phyloP scores from a whole-genome alignment of 2,888 invertebrate species.

The Mythimna albipuncta region DNA sequence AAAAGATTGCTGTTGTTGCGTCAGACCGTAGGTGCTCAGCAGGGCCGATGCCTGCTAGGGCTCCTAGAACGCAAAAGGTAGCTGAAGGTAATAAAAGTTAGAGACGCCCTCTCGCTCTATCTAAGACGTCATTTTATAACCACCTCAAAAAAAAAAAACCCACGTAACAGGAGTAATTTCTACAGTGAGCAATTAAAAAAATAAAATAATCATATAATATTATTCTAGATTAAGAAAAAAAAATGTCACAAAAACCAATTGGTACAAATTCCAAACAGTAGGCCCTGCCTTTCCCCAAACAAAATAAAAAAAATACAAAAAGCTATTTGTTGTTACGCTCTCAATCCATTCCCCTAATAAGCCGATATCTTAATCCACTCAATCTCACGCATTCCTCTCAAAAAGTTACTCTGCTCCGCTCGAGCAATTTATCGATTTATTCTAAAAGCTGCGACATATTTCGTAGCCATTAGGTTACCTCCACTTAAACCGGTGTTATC shows the following conservation, averaged over 20 bases:
- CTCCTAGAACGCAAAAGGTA: too few species aligned
- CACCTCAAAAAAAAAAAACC: too few species aligned
- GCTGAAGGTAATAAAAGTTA: too few species aligned
- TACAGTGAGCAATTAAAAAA: too few species aligned
- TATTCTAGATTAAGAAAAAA: neutral
- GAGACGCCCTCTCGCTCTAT: too few species aligned
- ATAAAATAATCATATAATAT: neutral
- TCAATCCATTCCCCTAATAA: conserved; percentile 54
- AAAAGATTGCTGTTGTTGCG: too few species aligned
- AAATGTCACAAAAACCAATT: conserved; percentile 13
- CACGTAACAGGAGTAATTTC: too few species aligned
- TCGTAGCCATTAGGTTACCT: conserved; percentile 68
- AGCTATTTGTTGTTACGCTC: conserved; percentile 43
- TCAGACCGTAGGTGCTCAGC: too few species aligned
- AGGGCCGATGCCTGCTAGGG: too few species aligned
- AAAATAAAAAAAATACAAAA: conserved; percentile 33
- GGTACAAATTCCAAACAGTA: neutral
- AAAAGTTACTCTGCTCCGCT: conserved; percentile 52
- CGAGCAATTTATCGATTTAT: conserved; percentile 64
- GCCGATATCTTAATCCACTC: conserved; percentile 58
- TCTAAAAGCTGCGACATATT: conserved; percentile 66
- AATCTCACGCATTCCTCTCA: conserved; percentile 53
- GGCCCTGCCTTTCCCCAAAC: neutral
- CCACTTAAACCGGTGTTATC: conserved; percentile 69
- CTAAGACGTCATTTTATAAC: too few species aligned